These are phyloP conservation scores for Pseudeuparius sepicola DNA, from an alignment of 2,888 invertebrate species.

Conservation along the genomic window DNA sequence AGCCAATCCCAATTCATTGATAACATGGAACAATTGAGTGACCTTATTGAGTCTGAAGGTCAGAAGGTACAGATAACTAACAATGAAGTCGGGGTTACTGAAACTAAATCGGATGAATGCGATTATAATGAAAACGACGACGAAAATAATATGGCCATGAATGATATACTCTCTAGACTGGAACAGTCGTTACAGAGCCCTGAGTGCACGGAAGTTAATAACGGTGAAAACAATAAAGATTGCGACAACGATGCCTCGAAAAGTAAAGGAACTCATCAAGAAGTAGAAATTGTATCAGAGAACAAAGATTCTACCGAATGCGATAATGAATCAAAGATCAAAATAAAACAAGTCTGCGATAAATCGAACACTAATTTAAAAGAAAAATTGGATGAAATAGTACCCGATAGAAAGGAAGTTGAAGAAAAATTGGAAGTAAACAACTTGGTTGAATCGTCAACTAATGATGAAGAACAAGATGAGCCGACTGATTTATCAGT, in stretches of 20 bases:
- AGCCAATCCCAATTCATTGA: constrained; percentile 27
- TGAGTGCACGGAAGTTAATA: constrained; percentile 27
- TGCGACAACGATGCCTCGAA: background rate
- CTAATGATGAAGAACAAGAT: constrained; percentile 23
- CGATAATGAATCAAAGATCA: background rate
- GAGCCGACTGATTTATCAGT: constrained; percentile 33
- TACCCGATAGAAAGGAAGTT: constrained; percentile 24
- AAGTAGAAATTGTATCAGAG: too few relatives aligned
- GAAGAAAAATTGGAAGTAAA: constrained; percentile 19
- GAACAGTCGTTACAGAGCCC: constrained; percentile 48
- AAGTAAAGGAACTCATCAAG: background rate
- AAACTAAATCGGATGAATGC: constrained; percentile 34
- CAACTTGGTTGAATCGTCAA: constrained; percentile 21
- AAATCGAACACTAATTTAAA: too few relatives aligned
- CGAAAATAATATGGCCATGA: constrained; percentile 39
- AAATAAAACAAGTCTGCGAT: background rate
- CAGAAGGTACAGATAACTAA: constrained; percentile 18
- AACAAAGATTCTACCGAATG: too few relatives aligned
- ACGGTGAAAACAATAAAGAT: constrained; percentile 16
- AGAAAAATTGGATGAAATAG: constrained; percentile 26
- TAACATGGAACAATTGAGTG: constrained; percentile 32
- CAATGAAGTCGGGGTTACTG: constrained; percentile 22
- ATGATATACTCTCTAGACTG: constrained; percentile 53
- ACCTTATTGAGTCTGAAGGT: constrained; percentile 30
- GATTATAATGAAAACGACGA: constrained; percentile 40